Evolutionary conservation across 1,140 invertebrate species (phyloP), one percentile per base, ranked within the genome.

Genomic region (Leptopilina clavipes): DNA sequence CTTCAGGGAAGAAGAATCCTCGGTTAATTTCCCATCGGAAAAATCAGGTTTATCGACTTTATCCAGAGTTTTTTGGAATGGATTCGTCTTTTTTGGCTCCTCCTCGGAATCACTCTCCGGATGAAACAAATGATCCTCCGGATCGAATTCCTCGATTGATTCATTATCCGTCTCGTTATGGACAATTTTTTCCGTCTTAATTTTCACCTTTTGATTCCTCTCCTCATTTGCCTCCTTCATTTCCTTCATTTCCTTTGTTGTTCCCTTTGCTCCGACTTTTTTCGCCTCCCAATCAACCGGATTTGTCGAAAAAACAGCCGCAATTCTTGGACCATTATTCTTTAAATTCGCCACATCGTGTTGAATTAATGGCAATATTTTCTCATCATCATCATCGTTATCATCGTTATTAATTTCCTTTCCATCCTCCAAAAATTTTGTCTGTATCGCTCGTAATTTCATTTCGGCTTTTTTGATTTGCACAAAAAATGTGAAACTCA

Each of bases 401-500:
- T 72, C 31, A 74, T 70, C 14, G 11, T 43, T 75, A 72, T 52
- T n/a, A 73, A 76, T 80, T 70, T 73, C 70, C 18, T 75, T 76
- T 2, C 14, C 52, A 7, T 72, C 71, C 22, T 86, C 81, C 18
- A 70, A 74, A 0, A 89, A 43, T 43, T 83, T 82, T 37, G 81
- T 74, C 19, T 84, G 78, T 73, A 90, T 87, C 8, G 86, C 88
- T 65, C 84, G 85, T 3, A 90, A 78, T 79, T 90, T 90, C 18
- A 89, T 79, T 71, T 90, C 86, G 8, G 89, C 89, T 73, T 90
- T 90, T 76, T 90, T 90, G 11, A 90, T 90, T 71, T 90, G 89
- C 84, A 90, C 87, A 25, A 90, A 90, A 84, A 90, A 90, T 76
- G 89, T 90, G 71, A 90, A 90, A 79, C 89, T 90, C 86, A 89